Percentiles rank a stretch among this genome's conserved stretches.
Conservation (phyloP, 2,888 invertebrate genomes). For the Eucera pruinosa region DNA sequence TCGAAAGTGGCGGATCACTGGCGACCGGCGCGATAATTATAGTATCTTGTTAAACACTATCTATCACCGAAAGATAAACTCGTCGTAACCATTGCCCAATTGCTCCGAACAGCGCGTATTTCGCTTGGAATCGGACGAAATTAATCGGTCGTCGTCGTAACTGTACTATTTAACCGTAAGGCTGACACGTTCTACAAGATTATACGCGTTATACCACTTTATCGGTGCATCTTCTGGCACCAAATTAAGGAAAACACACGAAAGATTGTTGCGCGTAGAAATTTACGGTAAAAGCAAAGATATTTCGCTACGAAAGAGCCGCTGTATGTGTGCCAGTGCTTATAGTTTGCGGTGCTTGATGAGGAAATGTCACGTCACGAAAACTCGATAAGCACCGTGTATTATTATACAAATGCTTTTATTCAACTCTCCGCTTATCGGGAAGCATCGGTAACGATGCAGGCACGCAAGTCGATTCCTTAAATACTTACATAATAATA, state of each 20-base stretch:
- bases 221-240: no score
- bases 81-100: background rate
- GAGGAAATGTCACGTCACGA: slow-evolving; percentile 24
- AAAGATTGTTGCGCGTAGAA: background rate
- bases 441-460: background rate
- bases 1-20: background rate
- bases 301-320: background rate
- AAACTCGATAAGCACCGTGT: slow-evolving; percentile 4
- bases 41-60: background rate
- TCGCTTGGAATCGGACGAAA: background rate
- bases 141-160: background rate
- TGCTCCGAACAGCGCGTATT: background rate
- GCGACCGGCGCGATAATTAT: slow-evolving; percentile 1
- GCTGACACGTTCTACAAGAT: background rate
- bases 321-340: background rate
- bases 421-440: slow-evolving; percentile 8
- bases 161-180: background rate
- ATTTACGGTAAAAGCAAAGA: background rate
- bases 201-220: background rate
- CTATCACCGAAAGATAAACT: slow-evolving; percentile 4
- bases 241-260: background rate
- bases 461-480: background rate
- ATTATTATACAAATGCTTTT: slow-evolving; percentile 16
- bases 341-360: background rate
- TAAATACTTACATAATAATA: background rate